Evolutionary conservation across 2,797 vertebrate species (phyloP), one percentile per base, ranked within the genome.

Genomic region (Cuculus canorus): DNA sequence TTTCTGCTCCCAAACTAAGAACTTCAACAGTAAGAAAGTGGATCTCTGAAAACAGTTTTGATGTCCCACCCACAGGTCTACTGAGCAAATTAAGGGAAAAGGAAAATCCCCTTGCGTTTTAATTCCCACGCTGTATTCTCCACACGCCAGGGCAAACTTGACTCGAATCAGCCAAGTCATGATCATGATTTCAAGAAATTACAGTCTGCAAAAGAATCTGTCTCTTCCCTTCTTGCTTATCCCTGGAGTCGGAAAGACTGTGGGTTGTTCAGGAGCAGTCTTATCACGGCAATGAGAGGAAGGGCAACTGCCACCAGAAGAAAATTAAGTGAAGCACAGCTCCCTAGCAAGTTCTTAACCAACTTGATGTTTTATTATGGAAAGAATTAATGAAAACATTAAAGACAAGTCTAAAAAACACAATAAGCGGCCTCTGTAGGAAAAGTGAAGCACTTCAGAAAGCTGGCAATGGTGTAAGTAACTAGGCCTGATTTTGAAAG

Each of bases 1-100:
- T 86, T 96, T 94, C 37, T 91, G 52, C 43, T 86, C 63, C 47
- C 84, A 78, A 85, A 37, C n/a, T 50, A 60, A 82, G 70, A 54
- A 63, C 41, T 91, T 75, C 66, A 85, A n/a, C 47, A 77, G n/a
- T 12, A n/a, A 54, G 66, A 90, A 79, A 39, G 32, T 66, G 60
- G 47, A 54, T 61, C 76, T 93, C 89, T 86, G 54, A 35, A 73
- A 82, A 47, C 27, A 80, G 78, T 80, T 92, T 66, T 89, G 68
- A 78, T 70, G 43, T 92, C 72, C 61, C 32, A 5, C 79, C 48
- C 41, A 33, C 76, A 78, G 33, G 47, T 37, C 45, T 88, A 48
- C 30, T 33, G 66, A 85, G 93, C 91, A 82, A 87, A 89, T 30
- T 6, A 54, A 61, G 37, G 23, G 69, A 28, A 83, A 61, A 69